Percentiles rank a stretch among this genome's conserved stretches.
Evolutionary conservation across 2,797 vertebrate species (phyloP).

Genomic region (Sus cebifrons): DNA sequence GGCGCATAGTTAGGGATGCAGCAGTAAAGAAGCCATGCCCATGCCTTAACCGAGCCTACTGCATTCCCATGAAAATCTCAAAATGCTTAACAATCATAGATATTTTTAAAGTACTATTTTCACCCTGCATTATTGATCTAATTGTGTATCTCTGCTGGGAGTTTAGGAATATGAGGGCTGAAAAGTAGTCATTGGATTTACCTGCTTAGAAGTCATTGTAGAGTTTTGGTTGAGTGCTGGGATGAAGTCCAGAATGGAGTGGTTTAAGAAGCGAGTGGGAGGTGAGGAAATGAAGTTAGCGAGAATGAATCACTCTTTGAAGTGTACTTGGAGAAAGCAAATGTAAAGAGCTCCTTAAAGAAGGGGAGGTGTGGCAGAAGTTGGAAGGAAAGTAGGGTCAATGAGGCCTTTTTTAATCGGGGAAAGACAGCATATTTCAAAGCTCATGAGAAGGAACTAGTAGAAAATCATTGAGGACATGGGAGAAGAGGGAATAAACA

Average conservation of each 20-base stretch:
- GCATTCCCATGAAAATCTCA: slow-evolving; percentile 3
- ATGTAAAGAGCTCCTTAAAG: slow-evolving; percentile 66
- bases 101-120: slow-evolving; percentile 25
- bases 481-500: slow-evolving; percentile 8
- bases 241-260: slow-evolving; percentile 35
- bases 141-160: slow-evolving; percentile 35
- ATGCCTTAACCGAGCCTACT: neutral
- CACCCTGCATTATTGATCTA: slow-evolving; percentile 31
- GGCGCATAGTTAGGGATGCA: neutral
- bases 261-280: slow-evolving; percentile 72
- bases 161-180: slow-evolving; percentile 42
- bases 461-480: slow-evolving; percentile 31
- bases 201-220: slow-evolving; percentile 56
- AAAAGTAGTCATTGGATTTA: slow-evolving; percentile 42
- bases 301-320: slow-evolving; percentile 66
- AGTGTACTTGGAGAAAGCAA: slow-evolving; percentile 42
- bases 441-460: slow-evolving; percentile 54
- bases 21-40: slow-evolving; percentile 26
- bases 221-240: slow-evolving; percentile 48
- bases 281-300: slow-evolving; percentile 70
- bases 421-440: slow-evolving; percentile 47
- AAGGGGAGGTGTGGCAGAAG: slow-evolving; percentile 26
- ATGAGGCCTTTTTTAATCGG: neutral
- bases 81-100: neutral
- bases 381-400: slow-evolving; percentile 37